Base-by-base conservation (phyloP, 2,113 vertebrate species). In the Dromas ardeola region DNA sequence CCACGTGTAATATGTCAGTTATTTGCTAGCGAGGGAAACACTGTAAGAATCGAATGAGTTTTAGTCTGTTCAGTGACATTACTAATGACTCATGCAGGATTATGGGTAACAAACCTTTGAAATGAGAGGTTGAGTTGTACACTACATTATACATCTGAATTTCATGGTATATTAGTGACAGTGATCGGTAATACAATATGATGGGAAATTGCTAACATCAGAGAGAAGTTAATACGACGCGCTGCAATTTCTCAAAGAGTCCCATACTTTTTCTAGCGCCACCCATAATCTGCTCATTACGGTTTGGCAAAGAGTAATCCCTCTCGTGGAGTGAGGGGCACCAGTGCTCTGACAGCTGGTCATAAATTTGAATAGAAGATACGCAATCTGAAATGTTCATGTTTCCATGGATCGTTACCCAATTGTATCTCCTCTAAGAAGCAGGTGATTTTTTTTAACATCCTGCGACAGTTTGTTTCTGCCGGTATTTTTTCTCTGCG, bases 131-230 rank as follows among this genome's bases (percentile, higher is more conserved):
- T 81, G 87, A 92, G 94, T 92, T 81, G 83, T 91, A 77, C 88
- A 83, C 94, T 93, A 55, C 77, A 79, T 96, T 95, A 95, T 93
- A 93, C 74, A 95, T 94, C 82, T 96, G 94, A 91, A 96, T 95
- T 96, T 97, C 95, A 97, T 88, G 92, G 89, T 95, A 66, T 97
- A 94, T 97, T 98, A 97, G 92, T 88, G 89, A 95, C 95, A 96
- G 80, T 84, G 92, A 95, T 92, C 47, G 90, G 82, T 88, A 96
- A 97, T 85, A 93, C 78, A 95, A 89, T 95, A 83, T 69, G 88
- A 97, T 80, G 96, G 90, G 92, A 95, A 96, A 94, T 86, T 42
- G 95, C 95, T 74, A 80, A 69, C 90, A 77, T 89, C 78, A n/a
- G 73, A 88, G 74, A 78, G 90, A 86, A 96, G 81, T 86, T 94